A percentile compares a stretch with the other conserved stretches of the same genome.
phyloP scores from a whole-genome alignment of 1,140 invertebrate genomes.

The Pseudomyrmex flavicornis region DNA sequence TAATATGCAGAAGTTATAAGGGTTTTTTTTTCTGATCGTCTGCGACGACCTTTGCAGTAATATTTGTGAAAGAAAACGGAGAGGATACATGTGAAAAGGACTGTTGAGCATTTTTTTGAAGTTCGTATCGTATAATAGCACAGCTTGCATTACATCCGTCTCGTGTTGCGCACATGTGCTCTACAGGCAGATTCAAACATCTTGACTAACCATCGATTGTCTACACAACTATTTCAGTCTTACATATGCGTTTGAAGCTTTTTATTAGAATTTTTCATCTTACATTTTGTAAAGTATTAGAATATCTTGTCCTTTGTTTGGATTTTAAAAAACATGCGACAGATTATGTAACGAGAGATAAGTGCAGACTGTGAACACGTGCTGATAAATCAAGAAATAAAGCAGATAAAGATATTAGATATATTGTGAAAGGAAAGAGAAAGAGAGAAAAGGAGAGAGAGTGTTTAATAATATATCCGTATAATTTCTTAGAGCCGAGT shows the following conservation, averaged over 20 bases:
- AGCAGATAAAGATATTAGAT: conserved; percentile 29
- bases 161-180: conserved; percentile 77
- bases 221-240: conserved; percentile 27
- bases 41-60: not conserved
- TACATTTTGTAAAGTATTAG: too few relatives aligned
- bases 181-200: conserved; percentile 71
- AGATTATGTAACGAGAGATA: too few relatives aligned
- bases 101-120: conserved; percentile 76
- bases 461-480: conserved; percentile 56
- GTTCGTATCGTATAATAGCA: conserved; percentile 79
- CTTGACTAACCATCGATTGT: conserved; percentile 44
- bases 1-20: not conserved
- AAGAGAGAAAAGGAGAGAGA: too few relatives aligned
- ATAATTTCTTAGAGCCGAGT: conserved; percentile 25
- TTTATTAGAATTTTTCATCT: not conserved
- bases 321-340: too few relatives aligned
- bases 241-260: not conserved
- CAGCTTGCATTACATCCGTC: conserved; percentile 83
- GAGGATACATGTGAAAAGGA: conserved; percentile 49
- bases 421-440: conserved; percentile 5
- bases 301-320: not conserved
- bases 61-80: not conserved
- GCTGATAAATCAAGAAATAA: conserved; percentile 23
- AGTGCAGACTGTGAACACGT: too few relatives aligned
- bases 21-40: not conserved